Percentiles rank a stretch among this genome's conserved stretches.
phyloP scores from a whole-genome alignment of 2,888 invertebrate species.

The Leptodirus hochenwartii region DNA sequence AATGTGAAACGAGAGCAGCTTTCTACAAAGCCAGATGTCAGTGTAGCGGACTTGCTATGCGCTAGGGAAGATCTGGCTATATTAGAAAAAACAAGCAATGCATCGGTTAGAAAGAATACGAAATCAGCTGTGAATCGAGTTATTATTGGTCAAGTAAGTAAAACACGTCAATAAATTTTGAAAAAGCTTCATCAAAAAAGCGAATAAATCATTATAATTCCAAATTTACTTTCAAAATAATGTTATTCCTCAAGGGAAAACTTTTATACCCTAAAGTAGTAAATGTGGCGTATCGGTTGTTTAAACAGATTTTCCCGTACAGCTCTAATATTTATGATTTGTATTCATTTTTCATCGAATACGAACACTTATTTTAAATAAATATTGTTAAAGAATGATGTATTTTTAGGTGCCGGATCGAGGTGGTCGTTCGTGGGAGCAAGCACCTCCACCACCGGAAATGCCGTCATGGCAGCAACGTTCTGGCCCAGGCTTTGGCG shows the following conservation, averaged over 20 bases:
- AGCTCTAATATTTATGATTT: too few species aligned
- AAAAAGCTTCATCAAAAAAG: not conserved
- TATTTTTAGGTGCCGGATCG: slow-evolving; percentile 66
- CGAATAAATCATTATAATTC: not conserved
- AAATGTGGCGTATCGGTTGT: too few species aligned
- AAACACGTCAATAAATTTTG: too few species aligned
- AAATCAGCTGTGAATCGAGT: slow-evolving; percentile 71
- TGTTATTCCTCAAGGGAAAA: not conserved
- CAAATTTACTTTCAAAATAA: not conserved
- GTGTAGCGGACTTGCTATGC: slow-evolving; percentile 62
- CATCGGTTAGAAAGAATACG: slow-evolving; percentile 70
- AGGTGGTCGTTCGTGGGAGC: slow-evolving; percentile 82
- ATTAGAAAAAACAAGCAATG: slow-evolving; percentile 86
- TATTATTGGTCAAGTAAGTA: slow-evolving; percentile 59
- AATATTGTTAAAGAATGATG: slow-evolving; percentile 1
- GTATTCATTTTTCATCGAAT: too few species aligned
- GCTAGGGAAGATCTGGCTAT: slow-evolving; percentile 67
- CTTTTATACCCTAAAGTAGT: too few species aligned
- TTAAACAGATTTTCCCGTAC: too few species aligned
- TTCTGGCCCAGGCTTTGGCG: slow-evolving; percentile 29
- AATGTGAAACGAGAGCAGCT: slow-evolving; percentile 31
- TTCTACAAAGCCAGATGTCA: slow-evolving; percentile 43
- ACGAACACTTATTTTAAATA: slow-evolving; percentile 1
- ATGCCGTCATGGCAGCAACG: slow-evolving; percentile 90
- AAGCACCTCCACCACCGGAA: slow-evolving; percentile 86